phyloP scores from a whole-genome alignment of 2,113 vertebrate species.

The Lonchura striata region DNA sequence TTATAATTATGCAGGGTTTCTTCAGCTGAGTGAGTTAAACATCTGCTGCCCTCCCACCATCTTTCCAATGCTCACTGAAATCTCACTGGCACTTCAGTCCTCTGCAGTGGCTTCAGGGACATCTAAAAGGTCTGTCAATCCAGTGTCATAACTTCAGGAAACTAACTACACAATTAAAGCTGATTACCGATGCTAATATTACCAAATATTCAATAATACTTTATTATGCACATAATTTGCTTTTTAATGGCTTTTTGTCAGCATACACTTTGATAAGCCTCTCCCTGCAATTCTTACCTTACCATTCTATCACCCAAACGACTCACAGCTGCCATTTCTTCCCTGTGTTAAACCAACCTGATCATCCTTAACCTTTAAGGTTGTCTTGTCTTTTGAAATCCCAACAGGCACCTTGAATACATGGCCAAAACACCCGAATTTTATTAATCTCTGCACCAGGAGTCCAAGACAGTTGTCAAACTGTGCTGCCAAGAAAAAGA shows the following conservation, averaged over 20 bases:
- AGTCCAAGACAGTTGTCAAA: not conserved
- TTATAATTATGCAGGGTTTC: not conserved
- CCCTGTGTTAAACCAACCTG: not conserved
- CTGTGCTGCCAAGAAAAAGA: not conserved
- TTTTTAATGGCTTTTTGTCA: not conserved
- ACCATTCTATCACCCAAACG: not conserved
- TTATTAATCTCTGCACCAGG: not conserved
- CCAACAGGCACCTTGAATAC: not conserved
- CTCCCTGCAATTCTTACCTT: not conserved
- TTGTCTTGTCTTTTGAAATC: not conserved
- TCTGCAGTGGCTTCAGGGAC: not conserved
- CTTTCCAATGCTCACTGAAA: not conserved
- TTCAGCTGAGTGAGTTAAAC: not conserved
- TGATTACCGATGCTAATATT: not conserved
- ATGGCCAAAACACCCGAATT: not conserved
- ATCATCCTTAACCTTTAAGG: not conserved
- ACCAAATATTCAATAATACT: not conserved
- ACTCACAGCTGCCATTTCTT: not conserved
- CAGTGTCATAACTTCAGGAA: not conserved
- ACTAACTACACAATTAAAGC: not conserved
- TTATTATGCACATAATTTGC: not conserved
- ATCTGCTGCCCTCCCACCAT: not conserved
- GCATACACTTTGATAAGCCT: not conserved
- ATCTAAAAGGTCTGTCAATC: not conserved
- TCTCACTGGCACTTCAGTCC: not conserved